These are phyloP conservation scores for Cryptocephalus primarius DNA, from an alignment of 2,888 invertebrate genomes.

Conservation along the genomic window DNA sequence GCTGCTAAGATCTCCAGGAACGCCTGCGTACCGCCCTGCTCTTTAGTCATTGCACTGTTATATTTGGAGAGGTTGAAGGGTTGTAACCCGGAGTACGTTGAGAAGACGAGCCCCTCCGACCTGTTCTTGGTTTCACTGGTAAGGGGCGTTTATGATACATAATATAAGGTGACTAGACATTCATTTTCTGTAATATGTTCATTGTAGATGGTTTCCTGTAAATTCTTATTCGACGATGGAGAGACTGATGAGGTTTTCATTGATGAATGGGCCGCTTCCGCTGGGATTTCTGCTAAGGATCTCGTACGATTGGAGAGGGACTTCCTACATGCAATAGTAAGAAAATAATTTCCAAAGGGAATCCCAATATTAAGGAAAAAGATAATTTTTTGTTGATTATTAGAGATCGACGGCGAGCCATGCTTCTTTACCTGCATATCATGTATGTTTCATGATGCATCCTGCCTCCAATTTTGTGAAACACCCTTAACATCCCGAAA, in stretches of 20 bases:
- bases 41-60: conserved; percentile 82
- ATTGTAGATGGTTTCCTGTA: conserved; percentile 88
- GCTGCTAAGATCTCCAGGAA: conserved; percentile 66
- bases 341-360: conserved; percentile 25
- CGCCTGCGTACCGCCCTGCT: conserved; percentile 84
- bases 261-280: conserved; percentile 87
- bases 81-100: conserved; percentile 73
- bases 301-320: conserved; percentile 77
- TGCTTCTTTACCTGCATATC: too few species aligned
- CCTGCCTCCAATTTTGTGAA: too few species aligned
- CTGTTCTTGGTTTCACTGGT: conserved; percentile 92
- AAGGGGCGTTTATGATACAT: conserved; percentile 30
- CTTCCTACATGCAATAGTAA: conserved; percentile 83
- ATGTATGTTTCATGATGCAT: too few species aligned
- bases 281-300: conserved; percentile 57
- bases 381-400: too few species aligned
- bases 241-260: conserved; percentile 85
- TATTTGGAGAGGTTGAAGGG: conserved; percentile 84
- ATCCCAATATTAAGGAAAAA: too few species aligned
- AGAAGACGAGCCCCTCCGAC: conserved; percentile 76
- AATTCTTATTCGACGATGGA: conserved; percentile 88
- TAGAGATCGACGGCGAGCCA: too few species aligned
- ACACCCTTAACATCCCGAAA: too few species aligned
- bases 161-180: too few species aligned
- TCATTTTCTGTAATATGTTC: too few species aligned